phyloP scores from a whole-genome alignment of 2,797 vertebrate genomes.

The Siniperca undulata region DNA sequence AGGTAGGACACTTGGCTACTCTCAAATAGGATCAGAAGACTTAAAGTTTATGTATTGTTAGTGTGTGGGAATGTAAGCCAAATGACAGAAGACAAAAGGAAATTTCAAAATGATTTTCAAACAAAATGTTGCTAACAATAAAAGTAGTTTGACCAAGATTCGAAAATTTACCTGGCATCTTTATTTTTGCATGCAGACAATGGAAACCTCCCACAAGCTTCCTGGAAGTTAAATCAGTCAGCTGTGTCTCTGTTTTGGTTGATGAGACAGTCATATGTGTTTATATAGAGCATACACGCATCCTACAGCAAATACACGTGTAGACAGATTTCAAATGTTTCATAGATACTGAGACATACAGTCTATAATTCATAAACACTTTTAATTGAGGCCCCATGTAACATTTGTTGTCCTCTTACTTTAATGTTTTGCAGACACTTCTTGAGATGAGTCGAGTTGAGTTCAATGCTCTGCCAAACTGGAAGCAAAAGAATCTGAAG shows the following conservation, averaged over 20 bases:
- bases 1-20: constrained; percentile 67
- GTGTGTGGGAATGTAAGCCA: background rate
- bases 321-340: background rate
- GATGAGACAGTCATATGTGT: background rate
- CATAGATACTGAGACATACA: background rate
- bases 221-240: background rate
- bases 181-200: too few species aligned
- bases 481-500: constrained; percentile 89
- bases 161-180: background rate
- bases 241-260: background rate
- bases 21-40: background rate
- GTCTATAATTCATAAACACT: background rate
- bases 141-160: background rate
- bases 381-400: background rate
- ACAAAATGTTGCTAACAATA: background rate
- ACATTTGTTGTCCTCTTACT: background rate
- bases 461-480: constrained; percentile 87
- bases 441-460: constrained; percentile 86
- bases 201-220: background rate
- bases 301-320: background rate
- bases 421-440: constrained; percentile 76
- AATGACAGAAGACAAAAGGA: background rate
- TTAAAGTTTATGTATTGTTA: background rate
- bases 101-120: background rate
- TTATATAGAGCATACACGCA: background rate